phyloP scores from a whole-genome alignment of 2,888 invertebrate genomes.

The Eilema sororculum region DNA sequence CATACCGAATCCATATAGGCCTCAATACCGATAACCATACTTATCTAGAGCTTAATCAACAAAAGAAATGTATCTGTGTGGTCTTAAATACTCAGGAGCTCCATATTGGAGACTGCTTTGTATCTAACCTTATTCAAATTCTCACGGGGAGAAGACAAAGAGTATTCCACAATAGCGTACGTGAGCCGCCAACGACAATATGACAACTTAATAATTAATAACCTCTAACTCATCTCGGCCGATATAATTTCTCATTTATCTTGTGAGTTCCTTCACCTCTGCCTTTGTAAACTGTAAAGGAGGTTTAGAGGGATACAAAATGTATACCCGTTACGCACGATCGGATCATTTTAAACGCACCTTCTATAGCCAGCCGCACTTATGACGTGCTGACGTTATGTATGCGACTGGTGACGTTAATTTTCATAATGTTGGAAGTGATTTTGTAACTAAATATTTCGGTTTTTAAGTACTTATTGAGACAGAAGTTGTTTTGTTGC shows the following conservation, averaged over 20 bases:
- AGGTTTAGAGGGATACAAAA: slow-evolving; percentile 80
- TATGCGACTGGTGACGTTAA: slow-evolving; percentile 47
- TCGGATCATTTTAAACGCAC: slow-evolving; percentile 68
- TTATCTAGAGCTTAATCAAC: slow-evolving; percentile 42
- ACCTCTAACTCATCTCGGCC: slow-evolving; percentile 83
- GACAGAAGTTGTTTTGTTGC: slow-evolving; percentile 2
- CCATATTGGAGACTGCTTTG: slow-evolving; percentile 72
- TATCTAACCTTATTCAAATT: slow-evolving; percentile 73
- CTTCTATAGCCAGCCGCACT: slow-evolving; percentile 50
- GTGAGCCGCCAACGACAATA: slow-evolving; percentile 79
- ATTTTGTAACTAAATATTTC: slow-evolving; percentile 45
- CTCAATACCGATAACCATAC: slow-evolving; percentile 16
- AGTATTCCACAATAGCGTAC: slow-evolving; percentile 74
- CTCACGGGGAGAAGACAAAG: slow-evolving; percentile 83
- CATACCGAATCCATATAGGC: slow-evolving; percentile 13
- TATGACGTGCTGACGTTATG: slow-evolving; percentile 30
- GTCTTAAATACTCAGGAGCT: slow-evolving; percentile 76
- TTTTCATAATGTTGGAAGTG: slow-evolving; percentile 48
- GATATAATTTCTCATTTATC: slow-evolving; percentile 86
- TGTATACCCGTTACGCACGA: slow-evolving; percentile 84
- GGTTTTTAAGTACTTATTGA: slow-evolving; percentile 13
- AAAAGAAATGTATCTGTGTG: slow-evolving; percentile 69
- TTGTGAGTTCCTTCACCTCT: slow-evolving; percentile 81
- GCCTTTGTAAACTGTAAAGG: slow-evolving; percentile 81
- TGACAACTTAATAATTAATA: slow-evolving; percentile 86